Percentiles rank a stretch among this genome's conserved stretches.
phyloP scores from a whole-genome alignment of 2,797 vertebrate genomes.

The Eremophila alpestris region DNA sequence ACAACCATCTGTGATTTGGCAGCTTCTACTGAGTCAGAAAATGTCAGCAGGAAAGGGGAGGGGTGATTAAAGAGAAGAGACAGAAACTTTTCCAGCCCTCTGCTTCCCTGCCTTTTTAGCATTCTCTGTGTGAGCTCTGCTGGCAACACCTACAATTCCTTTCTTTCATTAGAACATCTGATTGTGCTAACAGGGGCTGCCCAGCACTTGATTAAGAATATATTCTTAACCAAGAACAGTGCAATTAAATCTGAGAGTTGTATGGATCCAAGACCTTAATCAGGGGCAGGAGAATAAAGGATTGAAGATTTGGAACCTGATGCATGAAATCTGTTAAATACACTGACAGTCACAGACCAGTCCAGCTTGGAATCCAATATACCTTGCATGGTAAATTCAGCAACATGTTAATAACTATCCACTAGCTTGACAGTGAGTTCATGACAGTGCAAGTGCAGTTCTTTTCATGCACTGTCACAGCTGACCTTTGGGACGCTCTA shows the following conservation, averaged over 20 bases:
- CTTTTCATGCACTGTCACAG: neutral
- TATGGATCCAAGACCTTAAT: neutral
- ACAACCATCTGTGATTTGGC: conserved; percentile 47
- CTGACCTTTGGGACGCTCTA: neutral
- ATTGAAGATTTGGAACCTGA: neutral
- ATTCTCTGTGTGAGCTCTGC: neutral
- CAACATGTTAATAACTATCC: neutral
- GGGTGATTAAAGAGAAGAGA: conserved; percentile 26
- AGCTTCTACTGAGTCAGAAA: conserved; percentile 24
- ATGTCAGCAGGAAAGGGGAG: conserved; percentile 27
- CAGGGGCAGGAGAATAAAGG: neutral
- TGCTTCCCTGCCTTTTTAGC: neutral
- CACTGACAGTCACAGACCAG: neutral
- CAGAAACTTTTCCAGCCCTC: conserved; percentile 33
- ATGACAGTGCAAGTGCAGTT: neutral
- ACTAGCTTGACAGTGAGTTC: neutral
- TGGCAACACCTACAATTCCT: conserved; percentile 34
- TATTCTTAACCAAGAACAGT: neutral
- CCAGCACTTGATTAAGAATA: conserved; percentile 17
- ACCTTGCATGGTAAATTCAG: neutral
- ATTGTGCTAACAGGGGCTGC: neutral
- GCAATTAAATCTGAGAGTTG: neutral
- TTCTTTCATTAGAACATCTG: conserved; percentile 23
- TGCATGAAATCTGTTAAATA: neutral
- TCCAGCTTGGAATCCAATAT: neutral